Conservation (phyloP, 2,113 vertebrate species). For the Hydrochoerus hydrochaeris region DNA sequence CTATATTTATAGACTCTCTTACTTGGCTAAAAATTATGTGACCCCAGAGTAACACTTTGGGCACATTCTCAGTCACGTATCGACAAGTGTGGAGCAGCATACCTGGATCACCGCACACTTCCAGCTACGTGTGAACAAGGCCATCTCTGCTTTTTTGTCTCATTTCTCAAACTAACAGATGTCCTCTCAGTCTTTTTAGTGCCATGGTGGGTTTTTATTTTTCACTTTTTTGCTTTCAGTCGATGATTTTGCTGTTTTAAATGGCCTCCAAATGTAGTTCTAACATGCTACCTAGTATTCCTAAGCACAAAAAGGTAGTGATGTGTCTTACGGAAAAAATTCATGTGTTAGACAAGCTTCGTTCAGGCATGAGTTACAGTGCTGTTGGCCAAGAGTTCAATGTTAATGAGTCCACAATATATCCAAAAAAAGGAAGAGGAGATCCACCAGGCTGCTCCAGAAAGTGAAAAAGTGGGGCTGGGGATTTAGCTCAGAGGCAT, state of each 20-base stretch:
- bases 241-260: background rate
- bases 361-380: background rate
- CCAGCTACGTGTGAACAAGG: background rate
- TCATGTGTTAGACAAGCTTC: background rate
- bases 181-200: background rate
- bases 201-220: background rate
- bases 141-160: background rate
- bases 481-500: no score
- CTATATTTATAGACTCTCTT: background rate
- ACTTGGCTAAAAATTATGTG: background rate
- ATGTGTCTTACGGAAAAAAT: slow-evolving; percentile 24
- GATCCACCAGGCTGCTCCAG: fast-evolving
- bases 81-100: background rate
- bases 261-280: background rate
- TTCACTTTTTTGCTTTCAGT: background rate
- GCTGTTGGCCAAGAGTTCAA: background rate
- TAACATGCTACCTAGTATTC: background rate
- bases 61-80: background rate
- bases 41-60: background rate
- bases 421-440: background rate
- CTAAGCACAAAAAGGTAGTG: background rate
- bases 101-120: background rate
- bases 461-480: background rate
- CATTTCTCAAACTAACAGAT: background rate
- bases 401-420: background rate